Evolutionary conservation across 2,113 vertebrate genomes (phyloP), one percentile per base, ranked within the genome.

Genomic region (Periophthalmus modestus): DNA sequence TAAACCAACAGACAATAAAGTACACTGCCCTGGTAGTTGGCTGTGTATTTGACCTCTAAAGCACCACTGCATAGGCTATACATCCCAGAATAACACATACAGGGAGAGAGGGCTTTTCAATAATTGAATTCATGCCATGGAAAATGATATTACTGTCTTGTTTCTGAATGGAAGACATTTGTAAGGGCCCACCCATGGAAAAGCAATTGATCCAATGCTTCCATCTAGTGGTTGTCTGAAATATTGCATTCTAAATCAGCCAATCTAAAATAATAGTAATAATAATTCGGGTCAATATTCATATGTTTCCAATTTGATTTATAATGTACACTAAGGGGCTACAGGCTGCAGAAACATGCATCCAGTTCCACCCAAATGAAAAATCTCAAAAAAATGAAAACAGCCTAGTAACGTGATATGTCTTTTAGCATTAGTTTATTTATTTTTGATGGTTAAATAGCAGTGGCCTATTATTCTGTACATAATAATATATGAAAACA

Each of bases 201-300:
- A 24, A 15, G 24, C 39, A 59, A n/a, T 28, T 82, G 72, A 52
- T 47, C 58, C 84, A 74, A 66, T 87, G 85, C 76, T 84, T 83
- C 89, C 84, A 89, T 80, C 92, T 91, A 87, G 79, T 87, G 89
- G 59, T 46, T 2, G 18, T 2, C 39, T 43, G 9, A 43, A 43
- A 34, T 28, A 1, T 6, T 7, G 15, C 15, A 19, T 16, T 2
- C 16, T 2, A 52, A 19, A 6, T 19, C 16, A 52, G 48, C 5
- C 48, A 18, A 6, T 19, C 16, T 52, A 19, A 18, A 19, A 52
- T 19, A 52, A 52, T 12, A n/a, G n/a, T n/a, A 52, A 16, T 16
- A 15, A 50, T 50, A 16, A 50, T 52, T 52, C 16, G 1, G 16
- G 16, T 19, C 16, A 19, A 1, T 19, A 16, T 50, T 4, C 15